These are phyloP conservation scores for Trinorchestia longiramus DNA, from an alignment of 1,140 invertebrate species.

Conservation along the genomic window DNA sequence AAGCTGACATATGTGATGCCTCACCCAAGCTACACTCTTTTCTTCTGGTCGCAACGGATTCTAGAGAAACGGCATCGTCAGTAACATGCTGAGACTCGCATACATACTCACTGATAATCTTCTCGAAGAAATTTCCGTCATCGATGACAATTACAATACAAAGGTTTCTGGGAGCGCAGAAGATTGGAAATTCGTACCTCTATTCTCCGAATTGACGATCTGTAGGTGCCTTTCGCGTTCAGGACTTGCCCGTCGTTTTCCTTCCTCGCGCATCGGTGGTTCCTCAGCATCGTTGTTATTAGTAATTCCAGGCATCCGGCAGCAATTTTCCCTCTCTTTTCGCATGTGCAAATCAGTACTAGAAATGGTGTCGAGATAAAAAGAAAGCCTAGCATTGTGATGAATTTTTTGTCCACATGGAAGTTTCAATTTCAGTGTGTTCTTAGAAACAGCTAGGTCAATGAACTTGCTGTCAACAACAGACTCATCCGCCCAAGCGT, in stretches of 20 bases:
- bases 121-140: neutral
- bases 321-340: neutral
- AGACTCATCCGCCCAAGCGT: neutral
- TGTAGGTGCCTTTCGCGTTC: neutral
- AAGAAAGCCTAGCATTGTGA: neutral
- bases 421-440: neutral
- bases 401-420: neutral
- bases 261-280: neutral
- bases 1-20: neutral
- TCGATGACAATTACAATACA: neutral
- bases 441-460: neutral
- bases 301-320: neutral
- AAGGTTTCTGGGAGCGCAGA: neutral
- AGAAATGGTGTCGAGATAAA: neutral
- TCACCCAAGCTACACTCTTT: neutral
- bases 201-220: neutral
- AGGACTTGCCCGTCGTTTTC: neutral
- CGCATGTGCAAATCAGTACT: neutral
- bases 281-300: neutral
- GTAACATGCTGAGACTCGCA: neutral
- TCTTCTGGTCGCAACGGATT: neutral
- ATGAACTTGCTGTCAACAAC: neutral
- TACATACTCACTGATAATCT: neutral
- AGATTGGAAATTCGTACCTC: neutral
- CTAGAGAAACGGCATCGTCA: neutral